Evolutionary conservation across 2,113 vertebrate species (phyloP), one percentile per base, ranked within the genome.

Genomic region (Phalacrocorax carbo): DNA sequence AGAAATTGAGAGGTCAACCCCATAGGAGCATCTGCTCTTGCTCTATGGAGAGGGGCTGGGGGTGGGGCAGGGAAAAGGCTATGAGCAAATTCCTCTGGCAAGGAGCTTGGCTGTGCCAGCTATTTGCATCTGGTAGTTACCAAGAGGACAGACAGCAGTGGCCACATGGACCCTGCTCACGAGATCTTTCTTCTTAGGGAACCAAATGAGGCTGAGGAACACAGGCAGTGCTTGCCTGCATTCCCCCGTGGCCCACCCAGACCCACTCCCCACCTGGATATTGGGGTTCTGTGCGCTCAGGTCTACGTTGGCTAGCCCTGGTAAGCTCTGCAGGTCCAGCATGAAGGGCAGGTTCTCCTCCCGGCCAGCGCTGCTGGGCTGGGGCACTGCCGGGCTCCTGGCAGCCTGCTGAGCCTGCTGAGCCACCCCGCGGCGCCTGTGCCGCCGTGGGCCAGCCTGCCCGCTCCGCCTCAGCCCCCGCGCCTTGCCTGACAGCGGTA

Each of bases 201-300:
- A 57, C 13, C 12, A 91, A 78, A 30, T 5, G 34, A 81, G 30
- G n/a, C 55, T 60, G 64, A 11, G 57, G 27, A 92, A 10, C 54
- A 52, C 36, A 66, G 1, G 15, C 2, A 1, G 19, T 0, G 0
- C 36, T 55, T 4, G 5, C 10, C 18, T 1, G 1, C 44, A 82
- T n/a, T 8, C 58, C 29, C 57, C 40, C 1, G 0, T 1, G 0
- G 57, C 48, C 52, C 5, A 3, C 51, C 16, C 51, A 86, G 71
- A 77, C 22, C 36, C 7, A 17, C 14, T 36, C 52, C 98, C 95
- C 68, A 99, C 99, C 98, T 99, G 99, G 96, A 99, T 99, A 72
- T 99, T 99, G 54, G 99, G 99, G 92, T 99, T 99, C 82, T 98
- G 98, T 4, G 99, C 97, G 13, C 97, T 99, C 79, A 99, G 97